A percentile compares a stretch with the other conserved stretches of the same genome.
These are phyloP conservation scores for Sylvia borin DNA, from an alignment of 2,797 vertebrate species.

Conservation along the genomic window DNA sequence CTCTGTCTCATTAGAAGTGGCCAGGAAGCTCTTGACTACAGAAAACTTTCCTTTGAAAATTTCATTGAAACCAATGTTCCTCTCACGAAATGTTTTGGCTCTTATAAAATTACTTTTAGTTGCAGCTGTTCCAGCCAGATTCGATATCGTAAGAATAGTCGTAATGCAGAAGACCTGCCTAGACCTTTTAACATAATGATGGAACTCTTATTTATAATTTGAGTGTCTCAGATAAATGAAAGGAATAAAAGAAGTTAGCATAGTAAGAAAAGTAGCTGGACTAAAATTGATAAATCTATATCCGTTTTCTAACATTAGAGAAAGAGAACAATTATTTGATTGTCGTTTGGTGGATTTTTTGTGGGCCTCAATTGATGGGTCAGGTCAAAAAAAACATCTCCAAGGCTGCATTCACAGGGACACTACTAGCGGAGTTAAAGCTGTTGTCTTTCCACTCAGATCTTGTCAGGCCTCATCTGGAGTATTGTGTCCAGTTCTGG, in stretches of 20 bases:
- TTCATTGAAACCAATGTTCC: neutral
- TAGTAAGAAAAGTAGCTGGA: neutral
- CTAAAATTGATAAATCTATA: neutral
- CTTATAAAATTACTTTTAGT: neutral
- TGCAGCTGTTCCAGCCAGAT: neutral
- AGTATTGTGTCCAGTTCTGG: neutral
- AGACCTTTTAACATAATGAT: neutral
- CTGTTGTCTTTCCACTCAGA: neutral
- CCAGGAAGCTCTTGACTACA: neutral
- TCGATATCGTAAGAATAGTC: neutral
- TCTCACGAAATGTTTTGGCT: neutral
- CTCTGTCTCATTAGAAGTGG: neutral
- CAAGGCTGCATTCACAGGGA: neutral
- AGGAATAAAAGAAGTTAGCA: neutral
- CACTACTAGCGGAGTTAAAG: neutral
- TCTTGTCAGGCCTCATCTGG: neutral
- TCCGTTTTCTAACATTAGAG: neutral
- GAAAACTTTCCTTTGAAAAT: neutral
- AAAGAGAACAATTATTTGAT: neutral
- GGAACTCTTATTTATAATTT: neutral
- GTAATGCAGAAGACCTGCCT: neutral
- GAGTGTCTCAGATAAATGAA: neutral
- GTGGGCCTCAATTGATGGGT: rapidly evolving
- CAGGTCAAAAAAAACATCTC: neutral
- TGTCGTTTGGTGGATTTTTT: neutral